Percentiles rank a stretch among this genome's conserved stretches.
Evolutionary conservation across 2,888 invertebrate genomes (phyloP).

Genomic region (Oligia strigilis): DNA sequence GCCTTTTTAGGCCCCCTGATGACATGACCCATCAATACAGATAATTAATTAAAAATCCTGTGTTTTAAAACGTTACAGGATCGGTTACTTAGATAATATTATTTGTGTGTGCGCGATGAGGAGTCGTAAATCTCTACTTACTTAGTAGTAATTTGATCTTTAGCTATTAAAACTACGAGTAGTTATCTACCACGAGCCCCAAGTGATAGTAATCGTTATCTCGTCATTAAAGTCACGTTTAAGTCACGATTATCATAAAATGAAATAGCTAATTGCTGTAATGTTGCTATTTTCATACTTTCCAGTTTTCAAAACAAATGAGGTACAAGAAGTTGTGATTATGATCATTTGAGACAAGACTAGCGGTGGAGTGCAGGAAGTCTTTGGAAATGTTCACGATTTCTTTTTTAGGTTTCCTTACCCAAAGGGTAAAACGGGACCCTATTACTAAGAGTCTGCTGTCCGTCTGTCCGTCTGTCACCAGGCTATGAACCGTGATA

Average conservation of each 20-base stretch:
- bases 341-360: not conserved
- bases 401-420: not conserved
- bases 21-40: not conserved
- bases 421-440: too few relatives aligned
- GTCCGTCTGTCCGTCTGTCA: too few relatives aligned
- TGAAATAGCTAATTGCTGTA: conserved; percentile 25
- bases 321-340: too few relatives aligned
- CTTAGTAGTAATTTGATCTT: conserved; percentile 34
- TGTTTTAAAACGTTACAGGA: not conserved
- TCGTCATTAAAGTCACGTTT: conserved; percentile 38
- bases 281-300: conserved; percentile 36
- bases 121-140: conserved; percentile 19
- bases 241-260: conserved; percentile 47
- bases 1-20: not conserved
- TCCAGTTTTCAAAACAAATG: conserved; percentile 37
- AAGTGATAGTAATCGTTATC: conserved; percentile 14
- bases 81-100: conserved; percentile 13
- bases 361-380: not conserved
- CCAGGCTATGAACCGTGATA: too few relatives aligned
- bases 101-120: not conserved
- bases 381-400: conserved; percentile 3
- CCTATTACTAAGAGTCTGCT: too few relatives aligned
- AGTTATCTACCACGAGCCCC: conserved; percentile 7
- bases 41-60: not conserved
- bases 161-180: conserved; percentile 35